phyloP scores from a whole-genome alignment of 1,140 invertebrate genomes.

The Drosophila littoralis region DNA sequence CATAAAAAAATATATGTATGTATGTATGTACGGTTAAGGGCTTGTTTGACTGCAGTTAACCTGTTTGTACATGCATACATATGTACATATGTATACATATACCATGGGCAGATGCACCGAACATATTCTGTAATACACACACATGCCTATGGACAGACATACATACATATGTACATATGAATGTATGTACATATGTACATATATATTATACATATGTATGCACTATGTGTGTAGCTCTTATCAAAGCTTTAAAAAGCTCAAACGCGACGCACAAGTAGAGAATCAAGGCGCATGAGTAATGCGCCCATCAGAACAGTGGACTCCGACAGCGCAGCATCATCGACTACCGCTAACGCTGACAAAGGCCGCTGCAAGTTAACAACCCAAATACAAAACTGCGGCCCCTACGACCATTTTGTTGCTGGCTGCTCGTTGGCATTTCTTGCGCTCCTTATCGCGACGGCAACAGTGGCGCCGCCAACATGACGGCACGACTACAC shows the following conservation, averaged over 20 bases:
- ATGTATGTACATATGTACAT: slow-evolving; percentile 16
- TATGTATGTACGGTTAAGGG: not conserved
- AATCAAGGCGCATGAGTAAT: slow-evolving; percentile 45
- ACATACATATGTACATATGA: slow-evolving; percentile 12
- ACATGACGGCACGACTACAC: slow-evolving; percentile 73
- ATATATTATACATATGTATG: slow-evolving; percentile 4
- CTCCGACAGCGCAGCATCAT: slow-evolving; percentile 42
- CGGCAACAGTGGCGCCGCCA: slow-evolving; percentile 77
- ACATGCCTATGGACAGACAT: not conserved
- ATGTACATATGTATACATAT: not conserved
- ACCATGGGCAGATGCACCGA: not conserved
- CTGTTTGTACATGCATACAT: not conserved
- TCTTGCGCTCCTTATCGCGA: slow-evolving; percentile 78
- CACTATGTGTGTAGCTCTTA: slow-evolving; percentile 8
- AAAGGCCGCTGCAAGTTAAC: slow-evolving; percentile 62
- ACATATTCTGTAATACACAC: not conserved
- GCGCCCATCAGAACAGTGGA: slow-evolving; percentile 25
- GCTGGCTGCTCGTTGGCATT: slow-evolving; percentile 62
- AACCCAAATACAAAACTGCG: slow-evolving; percentile 58
- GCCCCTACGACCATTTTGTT: slow-evolving; percentile 73
- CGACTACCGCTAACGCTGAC: slow-evolving; percentile 5
- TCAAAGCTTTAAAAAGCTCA: slow-evolving; percentile 39
- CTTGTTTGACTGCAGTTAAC: not conserved
- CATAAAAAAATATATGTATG: too few species aligned
- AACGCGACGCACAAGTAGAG: slow-evolving; percentile 23